These are phyloP conservation scores for Hemicentrotus pulcherrimus DNA, from an alignment of 35 echinoderm and acorn worm species.

Conservation along the genomic window DNA sequence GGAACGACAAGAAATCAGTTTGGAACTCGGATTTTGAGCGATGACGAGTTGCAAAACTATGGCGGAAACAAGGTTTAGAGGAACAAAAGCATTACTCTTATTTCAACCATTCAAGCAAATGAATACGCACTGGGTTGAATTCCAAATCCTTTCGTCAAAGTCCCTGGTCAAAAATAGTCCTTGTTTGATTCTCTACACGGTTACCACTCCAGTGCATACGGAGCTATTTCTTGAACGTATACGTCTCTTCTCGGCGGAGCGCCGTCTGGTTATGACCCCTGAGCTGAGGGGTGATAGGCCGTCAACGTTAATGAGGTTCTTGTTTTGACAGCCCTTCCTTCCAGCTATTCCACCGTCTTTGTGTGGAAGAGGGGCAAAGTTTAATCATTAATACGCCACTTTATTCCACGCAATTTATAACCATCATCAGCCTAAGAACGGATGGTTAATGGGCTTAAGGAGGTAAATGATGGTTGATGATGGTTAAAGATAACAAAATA, in stretches of 20 bases:
- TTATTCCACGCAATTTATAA: neutral
- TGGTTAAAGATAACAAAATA: neutral
- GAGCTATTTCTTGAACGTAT: neutral
- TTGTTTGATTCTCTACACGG: neutral
- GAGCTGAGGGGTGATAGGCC: neutral
- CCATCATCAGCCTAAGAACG: neutral
- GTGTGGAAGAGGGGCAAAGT: neutral
- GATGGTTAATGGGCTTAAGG: neutral
- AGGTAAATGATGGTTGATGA: neutral
- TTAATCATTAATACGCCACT: neutral
- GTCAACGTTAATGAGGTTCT: slow-evolving; percentile 3
- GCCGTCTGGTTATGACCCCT: neutral
- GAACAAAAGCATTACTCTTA: neutral
- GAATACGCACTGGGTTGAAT: neutral
- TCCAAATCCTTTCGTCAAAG: neutral
- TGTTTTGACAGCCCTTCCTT: neutral
- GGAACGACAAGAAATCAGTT: neutral
- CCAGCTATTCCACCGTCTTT: neutral
- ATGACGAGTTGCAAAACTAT: neutral
- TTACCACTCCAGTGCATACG: neutral
- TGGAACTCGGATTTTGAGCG: neutral
- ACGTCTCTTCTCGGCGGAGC: neutral
- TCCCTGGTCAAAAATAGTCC: neutral
- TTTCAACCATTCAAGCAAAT: neutral
- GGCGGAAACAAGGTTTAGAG: neutral